Evolutionary conservation across 2,888 invertebrate genomes (phyloP), one percentile per base, ranked within the genome.

Genomic region (Campoletis raptor): DNA sequence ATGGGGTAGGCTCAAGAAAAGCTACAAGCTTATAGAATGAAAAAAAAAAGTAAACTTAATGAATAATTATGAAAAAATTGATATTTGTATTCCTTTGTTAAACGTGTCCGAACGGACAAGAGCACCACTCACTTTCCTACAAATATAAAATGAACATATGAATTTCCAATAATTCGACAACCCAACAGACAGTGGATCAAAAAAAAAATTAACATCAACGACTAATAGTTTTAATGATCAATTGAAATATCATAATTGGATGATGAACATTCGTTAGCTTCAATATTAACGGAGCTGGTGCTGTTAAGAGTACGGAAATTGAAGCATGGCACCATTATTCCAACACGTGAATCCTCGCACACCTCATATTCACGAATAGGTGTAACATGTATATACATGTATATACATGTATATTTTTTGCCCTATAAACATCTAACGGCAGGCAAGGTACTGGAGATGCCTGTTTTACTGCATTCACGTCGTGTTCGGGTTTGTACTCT

Each of bases 381-480:
- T n/a, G 36, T 72, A 64, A 42, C 15, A 36, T n/a, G 36, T 57
- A 15, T 21, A 36, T 37, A 52, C 21, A 30, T 30, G 9, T 21
- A 36, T 37, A 52, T 15, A 30, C n/a, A 21, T 52, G 57, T 52
- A n/a, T 57, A 42, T 24, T 18, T 57, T 61, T 72, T 45, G 42
- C 54, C 61, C 18, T 67, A 64, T 72, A 54, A 73, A 67, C 61
- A 37, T 81, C 78, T 78, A 66, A 67, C 87, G 85, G 83, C 87
- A 61, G 74, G 48, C 48, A 57, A 80, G 74, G 52, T n/a, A 57
- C 66, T 24, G 61, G 67, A 87, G 87, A 84, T 89, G 85, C 82
- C 83, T 81, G 85, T 85, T 88, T 88, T 86, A 87, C 90, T 90
- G 85, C 48, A 90, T 92, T 90, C 90, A 91, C 89, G 91, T 91